Evolutionary conservation across 2,888 invertebrate species (phyloP).

Genomic region (Cenopis cana): DNA sequence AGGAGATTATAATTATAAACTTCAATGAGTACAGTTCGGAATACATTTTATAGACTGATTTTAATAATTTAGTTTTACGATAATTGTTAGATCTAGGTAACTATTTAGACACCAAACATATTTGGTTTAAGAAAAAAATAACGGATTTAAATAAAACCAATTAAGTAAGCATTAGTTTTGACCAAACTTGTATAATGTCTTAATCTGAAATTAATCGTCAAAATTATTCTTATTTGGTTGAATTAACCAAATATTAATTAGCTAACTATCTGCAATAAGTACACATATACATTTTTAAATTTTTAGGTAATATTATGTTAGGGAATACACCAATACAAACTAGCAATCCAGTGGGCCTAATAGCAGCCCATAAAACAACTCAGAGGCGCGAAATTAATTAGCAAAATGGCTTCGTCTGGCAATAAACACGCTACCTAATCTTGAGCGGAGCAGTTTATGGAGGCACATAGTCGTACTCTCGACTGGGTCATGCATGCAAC

Average conservation of each 20-base stretch:
- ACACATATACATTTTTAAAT: not conserved
- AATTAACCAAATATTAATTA: not conserved
- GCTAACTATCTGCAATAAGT: not conserved
- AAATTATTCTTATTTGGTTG: not conserved
- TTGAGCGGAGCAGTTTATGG: conserved; percentile 20
- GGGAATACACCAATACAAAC: not conserved
- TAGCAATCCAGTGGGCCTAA: not conserved
- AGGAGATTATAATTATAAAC: not conserved
- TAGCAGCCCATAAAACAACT: not conserved
- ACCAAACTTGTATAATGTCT: no score
- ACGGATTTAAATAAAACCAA: not conserved
- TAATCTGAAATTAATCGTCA: no score
- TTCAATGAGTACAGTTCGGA: not conserved
- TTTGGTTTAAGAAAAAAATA: not conserved
- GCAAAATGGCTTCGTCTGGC: conserved; percentile 6
- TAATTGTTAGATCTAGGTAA: not conserved
- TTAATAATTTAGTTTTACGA: no score
- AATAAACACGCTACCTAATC: conserved; percentile 33
- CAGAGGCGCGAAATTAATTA: conserved; percentile 24
- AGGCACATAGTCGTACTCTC: conserved; percentile 13
- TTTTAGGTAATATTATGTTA: not conserved
- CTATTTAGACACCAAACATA: not conserved
- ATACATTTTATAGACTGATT: not conserved
- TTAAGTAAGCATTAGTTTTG: no score
- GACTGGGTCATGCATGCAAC: conserved; percentile 27